Base-by-base conservation (phyloP, 2,797 vertebrate genomes). In the Capromys pilorides region DNA sequence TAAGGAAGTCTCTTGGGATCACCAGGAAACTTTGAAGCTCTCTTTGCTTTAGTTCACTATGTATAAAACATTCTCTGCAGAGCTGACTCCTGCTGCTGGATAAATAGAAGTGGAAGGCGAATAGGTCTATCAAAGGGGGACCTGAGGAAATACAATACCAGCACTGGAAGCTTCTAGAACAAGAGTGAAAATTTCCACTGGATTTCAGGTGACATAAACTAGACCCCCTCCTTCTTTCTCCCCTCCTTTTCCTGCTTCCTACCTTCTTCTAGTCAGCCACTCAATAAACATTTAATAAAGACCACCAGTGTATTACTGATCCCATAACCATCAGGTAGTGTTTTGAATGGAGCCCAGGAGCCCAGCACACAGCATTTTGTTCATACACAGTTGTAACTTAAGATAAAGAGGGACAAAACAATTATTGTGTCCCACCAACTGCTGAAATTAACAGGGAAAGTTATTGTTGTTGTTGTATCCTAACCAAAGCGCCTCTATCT, bases 11-110 rank as follows among this genome's bases (percentile, higher is more conserved):
- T 93, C 75, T 54, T 51, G 39, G 64, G 26, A 3, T 39, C 57
- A 49, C 64, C n/a, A 80, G 71, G 33, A 83, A 85, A 75, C 73
- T 73, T 49, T 67, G 79, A 90, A 82, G 67, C 66, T 62, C 75
- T 77, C 8, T 73, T 61, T 67, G 28, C 33, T 90, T n/a, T 45
- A 2, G n/a, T 79, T 95, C 66, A 82, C 91, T 96, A 24, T 92
- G 85, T 89, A 80, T 57, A 94, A 96, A 97, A 92, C 84, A 89
- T 83, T 36, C 66, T 75, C 26, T 31, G 90, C 77, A 85, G 93
- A 78, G 39, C 69, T 90, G 26, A 61, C 73, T 62, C 33, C 11
- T 39, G 49, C 73, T 49, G 49, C 77, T 64, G 36, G 67, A 49
- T 89, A 62, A 36, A 41, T 4, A 84, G 66, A 79, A 39, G 77